Conservation (phyloP, 2,888 invertebrate species). For the Chydorus sphaericus region DNA sequence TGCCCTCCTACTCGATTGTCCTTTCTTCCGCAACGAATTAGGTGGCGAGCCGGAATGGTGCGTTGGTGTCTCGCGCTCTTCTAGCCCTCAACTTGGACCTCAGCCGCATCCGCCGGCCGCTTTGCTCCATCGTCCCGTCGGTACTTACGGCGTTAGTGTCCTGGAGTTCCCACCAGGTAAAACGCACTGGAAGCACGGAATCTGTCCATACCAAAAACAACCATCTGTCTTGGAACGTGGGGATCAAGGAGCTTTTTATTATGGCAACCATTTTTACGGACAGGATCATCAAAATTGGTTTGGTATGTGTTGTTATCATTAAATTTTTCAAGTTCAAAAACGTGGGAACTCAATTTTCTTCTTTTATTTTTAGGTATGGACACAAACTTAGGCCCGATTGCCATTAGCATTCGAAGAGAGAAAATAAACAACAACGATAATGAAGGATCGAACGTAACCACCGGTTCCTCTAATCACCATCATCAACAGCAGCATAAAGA, state of each 20-base stretch:
- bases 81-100: slow-evolving; percentile 24
- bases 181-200: slow-evolving; percentile 55
- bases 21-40: slow-evolving; percentile 84
- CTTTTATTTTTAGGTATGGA: slow-evolving; percentile 46
- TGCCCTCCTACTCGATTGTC: slow-evolving; percentile 41
- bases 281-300: slow-evolving; percentile 96
- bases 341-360: not conserved
- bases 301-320: slow-evolving; percentile 29
- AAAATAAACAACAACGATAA: slow-evolving; percentile 43
- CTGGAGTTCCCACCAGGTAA: slow-evolving; percentile 59
- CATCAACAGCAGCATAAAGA: not conserved
- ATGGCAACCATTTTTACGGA: slow-evolving; percentile 72
- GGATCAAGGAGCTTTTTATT: slow-evolving; percentile 77
- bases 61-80: slow-evolving; percentile 54
- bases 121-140: slow-evolving; percentile 54
- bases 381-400: slow-evolving; percentile 79
- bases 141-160: slow-evolving; percentile 70
- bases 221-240: slow-evolving; percentile 56
- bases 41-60: slow-evolving; percentile 80
- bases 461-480: slow-evolving; percentile 15
- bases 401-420: slow-evolving; percentile 74
- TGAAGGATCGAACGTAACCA: slow-evolving; percentile 15
- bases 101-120: slow-evolving; percentile 14
- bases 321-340: not conserved
- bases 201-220: slow-evolving; percentile 43